A percentile compares a stretch with the other conserved stretches of the same genome.
phyloP scores from a whole-genome alignment of 2,113 vertebrate genomes.

The Campylomormyrus tamandua region DNA sequence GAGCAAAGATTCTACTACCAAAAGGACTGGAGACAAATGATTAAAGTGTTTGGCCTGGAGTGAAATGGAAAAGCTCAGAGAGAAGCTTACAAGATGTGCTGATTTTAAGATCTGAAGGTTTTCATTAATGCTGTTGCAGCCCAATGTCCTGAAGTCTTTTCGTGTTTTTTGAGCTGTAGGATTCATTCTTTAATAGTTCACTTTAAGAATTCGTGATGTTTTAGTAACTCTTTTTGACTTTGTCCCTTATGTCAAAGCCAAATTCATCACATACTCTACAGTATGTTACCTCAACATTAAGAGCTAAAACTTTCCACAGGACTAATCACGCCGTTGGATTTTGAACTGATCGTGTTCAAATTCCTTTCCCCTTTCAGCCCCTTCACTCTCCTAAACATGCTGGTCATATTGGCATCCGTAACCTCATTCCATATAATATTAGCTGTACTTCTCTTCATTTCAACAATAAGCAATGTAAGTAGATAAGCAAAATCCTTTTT shows the following conservation, averaged over 20 bases:
- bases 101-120: constrained; percentile 4
- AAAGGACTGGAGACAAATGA: not conserved
- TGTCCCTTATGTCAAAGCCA: not conserved
- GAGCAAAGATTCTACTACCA: constrained; percentile 11
- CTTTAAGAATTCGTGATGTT: not conserved
- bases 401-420: constrained; percentile 62
- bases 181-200: not conserved
- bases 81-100: not conserved
- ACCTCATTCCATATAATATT: constrained; percentile 61
- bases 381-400: constrained; percentile 47
- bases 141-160: not conserved
- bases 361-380: not conserved
- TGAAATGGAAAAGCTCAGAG: not conserved
- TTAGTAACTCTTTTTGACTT: not conserved
- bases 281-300: not conserved
- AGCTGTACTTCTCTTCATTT: constrained; percentile 54
- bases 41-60: not conserved
- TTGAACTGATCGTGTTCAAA: not conserved
- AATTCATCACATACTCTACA: not conserved
- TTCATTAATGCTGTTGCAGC: not conserved
- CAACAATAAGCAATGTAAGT: constrained; percentile 65
- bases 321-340: not conserved
- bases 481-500: not conserved
- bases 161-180: not conserved
- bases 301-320: not conserved